Evolutionary conservation across 2,113 vertebrate species (phyloP).

Genomic region (Phrynosoma blainvillii): DNA sequence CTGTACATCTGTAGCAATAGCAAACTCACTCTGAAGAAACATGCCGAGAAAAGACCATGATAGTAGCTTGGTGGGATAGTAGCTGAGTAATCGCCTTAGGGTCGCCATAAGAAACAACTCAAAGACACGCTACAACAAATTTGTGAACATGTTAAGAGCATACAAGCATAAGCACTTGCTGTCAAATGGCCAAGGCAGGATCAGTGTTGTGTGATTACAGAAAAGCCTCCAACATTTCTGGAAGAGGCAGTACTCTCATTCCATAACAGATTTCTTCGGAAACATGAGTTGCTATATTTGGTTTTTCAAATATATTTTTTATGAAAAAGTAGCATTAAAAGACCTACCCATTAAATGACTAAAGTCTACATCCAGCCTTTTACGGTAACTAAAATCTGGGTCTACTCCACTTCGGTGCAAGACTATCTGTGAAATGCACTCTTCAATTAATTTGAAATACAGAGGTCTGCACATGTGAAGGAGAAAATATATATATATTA

Average conservation of each 20-base stretch:
- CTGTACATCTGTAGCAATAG: no score
- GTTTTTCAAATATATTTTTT: not conserved
- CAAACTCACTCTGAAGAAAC: no score
- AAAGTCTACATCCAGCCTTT: constrained; percentile 93
- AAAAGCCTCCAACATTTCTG: not conserved
- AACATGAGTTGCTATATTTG: not conserved
- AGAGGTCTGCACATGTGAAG: constrained; percentile 82
- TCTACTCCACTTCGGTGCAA: constrained; percentile 93
- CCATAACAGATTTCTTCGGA: not conserved
- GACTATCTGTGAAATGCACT: constrained; percentile 96
- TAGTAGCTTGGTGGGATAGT: no score
- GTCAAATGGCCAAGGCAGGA: not conserved
- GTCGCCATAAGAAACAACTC: no score
- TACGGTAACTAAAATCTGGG: constrained; percentile 95
- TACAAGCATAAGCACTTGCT: not conserved
- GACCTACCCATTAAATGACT: constrained; percentile 89
- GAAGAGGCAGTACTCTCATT: not conserved
- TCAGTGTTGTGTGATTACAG: no score
- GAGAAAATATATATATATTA: not conserved
- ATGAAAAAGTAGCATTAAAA: not conserved
- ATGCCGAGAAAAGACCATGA: no score
- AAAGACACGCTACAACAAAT: not conserved
- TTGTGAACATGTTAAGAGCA: not conserved
- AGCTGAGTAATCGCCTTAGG: no score
- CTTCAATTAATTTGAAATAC: constrained; percentile 98